Base-by-base conservation (phyloP, 2,888 invertebrate species). In the Phlogophora meticulosa region DNA sequence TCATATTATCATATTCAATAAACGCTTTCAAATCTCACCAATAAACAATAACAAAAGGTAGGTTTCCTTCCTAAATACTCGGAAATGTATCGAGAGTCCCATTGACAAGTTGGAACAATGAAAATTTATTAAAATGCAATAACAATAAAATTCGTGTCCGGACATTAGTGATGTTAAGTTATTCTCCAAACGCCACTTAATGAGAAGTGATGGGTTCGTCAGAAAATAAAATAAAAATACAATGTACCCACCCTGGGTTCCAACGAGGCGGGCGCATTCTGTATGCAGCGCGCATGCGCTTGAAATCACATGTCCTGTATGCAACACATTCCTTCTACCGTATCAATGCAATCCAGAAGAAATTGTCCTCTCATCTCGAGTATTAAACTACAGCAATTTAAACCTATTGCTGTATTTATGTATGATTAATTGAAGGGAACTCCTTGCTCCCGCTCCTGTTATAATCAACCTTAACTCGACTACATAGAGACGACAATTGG, bases 161-260 rank as follows among this genome's bases (percentile, higher is more conserved):
- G 93, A 94, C 94, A 94, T 95, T 95, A 94, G 88, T 76, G 87
- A 95, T 94, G 94, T 90, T 93, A 95, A 95, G 87, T 94, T 95
- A 95, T 95, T 95, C 95, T 94, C 89, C 91, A 93, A 94, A 94
- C 95, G 94, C 92, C 92, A 93, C 90, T 95, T 95, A 95, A 95
- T 95, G 95, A 95, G 95, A 95, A 95, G 91, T 95, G 95, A 95
- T 95, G 95, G 93, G 94, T 95, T 95, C 94, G 87, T 94, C 93
- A 93, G 95, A 95, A 95, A 94, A 94, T 93, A 92, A 92, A 91
- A 86, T 86, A 89, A 90, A 93, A 94, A 93, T 88, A 93, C 92
- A 92, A 92, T 93, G 91, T 87, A 89, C 87, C 88, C 87, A 88
- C 91, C 85, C 87, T 79, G 89, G 88, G 88, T 90, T 90, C 87